Conservation (phyloP, 2,113 vertebrate species). For the Chloroceryle aenea region DNA sequence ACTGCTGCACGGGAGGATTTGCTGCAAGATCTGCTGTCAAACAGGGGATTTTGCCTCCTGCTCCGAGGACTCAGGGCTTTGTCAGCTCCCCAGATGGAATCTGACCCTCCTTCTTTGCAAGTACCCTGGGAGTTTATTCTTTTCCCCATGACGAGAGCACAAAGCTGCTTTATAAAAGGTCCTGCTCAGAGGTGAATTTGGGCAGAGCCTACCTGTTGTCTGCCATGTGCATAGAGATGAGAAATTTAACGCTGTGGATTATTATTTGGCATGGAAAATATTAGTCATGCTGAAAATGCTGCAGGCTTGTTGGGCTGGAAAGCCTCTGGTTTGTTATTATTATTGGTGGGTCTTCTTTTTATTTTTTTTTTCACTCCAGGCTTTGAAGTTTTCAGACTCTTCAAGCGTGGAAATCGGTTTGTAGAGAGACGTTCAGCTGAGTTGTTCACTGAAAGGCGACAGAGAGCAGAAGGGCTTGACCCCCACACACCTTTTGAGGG, state of each 20-base stretch:
- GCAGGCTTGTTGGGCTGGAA: conserved; percentile 16
- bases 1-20: not conserved
- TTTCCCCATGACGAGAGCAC: not conserved
- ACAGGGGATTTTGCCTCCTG: not conserved
- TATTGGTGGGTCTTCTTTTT: not conserved
- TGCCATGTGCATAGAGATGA: not conserved
- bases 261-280: not conserved
- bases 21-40: not conserved
- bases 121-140: not conserved
- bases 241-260: not conserved
- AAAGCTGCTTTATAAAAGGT: not conserved
- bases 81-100: not conserved
- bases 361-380: not conserved
- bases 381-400: conserved; percentile 44
- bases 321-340: not conserved
- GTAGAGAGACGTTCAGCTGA: not conserved
- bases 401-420: not conserved
- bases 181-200: not conserved
- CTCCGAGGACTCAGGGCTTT: not conserved
- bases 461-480: not conserved
- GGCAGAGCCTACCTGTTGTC: conserved; percentile 37
- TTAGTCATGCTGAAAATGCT: conserved; percentile 35
- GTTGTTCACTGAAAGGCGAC: not conserved
- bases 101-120: not conserved
- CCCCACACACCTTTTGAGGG: not conserved